phyloP scores from a whole-genome alignment of 2,797 vertebrate species.

The Clarias platycephalus region DNA sequence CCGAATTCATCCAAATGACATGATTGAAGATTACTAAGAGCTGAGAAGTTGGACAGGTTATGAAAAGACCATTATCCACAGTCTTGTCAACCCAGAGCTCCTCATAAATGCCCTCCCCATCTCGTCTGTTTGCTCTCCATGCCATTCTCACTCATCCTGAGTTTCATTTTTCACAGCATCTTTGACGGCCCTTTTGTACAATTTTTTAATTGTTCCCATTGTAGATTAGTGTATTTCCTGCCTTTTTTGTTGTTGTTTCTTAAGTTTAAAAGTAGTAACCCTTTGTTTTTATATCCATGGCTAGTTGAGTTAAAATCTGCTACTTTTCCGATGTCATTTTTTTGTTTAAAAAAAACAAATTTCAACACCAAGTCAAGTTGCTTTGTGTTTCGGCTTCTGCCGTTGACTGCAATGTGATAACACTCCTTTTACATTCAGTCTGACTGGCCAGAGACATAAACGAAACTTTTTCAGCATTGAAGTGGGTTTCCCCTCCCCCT shows the following conservation, averaged over 20 bases:
- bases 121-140: slow-evolving; percentile 61
- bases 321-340: slow-evolving; percentile 54
- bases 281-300: slow-evolving; percentile 52
- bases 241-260: slow-evolving; percentile 74
- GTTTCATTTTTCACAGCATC: slow-evolving; percentile 57
- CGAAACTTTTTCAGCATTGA: slow-evolving; percentile 84
- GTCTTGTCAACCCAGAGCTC: slow-evolving; percentile 14
- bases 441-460: slow-evolving; percentile 81
- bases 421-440: slow-evolving; percentile 86
- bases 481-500: slow-evolving; percentile 83
- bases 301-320: slow-evolving; percentile 60
- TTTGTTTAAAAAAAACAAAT: neutral
- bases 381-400: slow-evolving; percentile 75
- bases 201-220: slow-evolving; percentile 72
- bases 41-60: slow-evolving; percentile 19
- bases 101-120: slow-evolving; percentile 44
- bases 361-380: slow-evolving; percentile 47
- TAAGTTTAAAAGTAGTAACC: slow-evolving; percentile 72
- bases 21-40: slow-evolving; percentile 36
- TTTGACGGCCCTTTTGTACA: slow-evolving; percentile 73
- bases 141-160: slow-evolving; percentile 46
- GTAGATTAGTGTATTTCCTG: slow-evolving; percentile 64
- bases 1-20: slow-evolving; percentile 11
- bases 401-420: slow-evolving; percentile 92
- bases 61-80: slow-evolving; percentile 37